A percentile compares a stretch with the other conserved stretches of the same genome.
phyloP scores from a whole-genome alignment of 2,888 invertebrate species.

The Brachyopa scutellaris region DNA sequence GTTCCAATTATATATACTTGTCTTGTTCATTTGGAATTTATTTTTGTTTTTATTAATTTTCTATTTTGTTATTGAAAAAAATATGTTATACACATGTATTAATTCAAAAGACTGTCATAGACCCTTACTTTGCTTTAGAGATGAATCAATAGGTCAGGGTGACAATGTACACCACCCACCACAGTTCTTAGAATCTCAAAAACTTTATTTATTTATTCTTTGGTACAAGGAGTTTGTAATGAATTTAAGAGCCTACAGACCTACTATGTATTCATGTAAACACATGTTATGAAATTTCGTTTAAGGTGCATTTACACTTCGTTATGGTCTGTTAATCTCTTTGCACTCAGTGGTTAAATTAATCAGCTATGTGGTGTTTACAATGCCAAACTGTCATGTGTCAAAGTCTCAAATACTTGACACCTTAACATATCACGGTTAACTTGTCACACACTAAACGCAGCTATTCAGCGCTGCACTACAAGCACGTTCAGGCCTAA shows the following conservation, averaged over 20 bases:
- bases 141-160: no score
- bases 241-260: no score
- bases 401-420: constrained; percentile 48
- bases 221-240: no score
- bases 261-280: no score
- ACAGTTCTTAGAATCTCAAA: no score
- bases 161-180: no score
- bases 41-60: constrained; percentile 15
- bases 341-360: constrained; percentile 42
- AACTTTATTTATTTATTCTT: no score
- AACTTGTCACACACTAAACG: constrained; percentile 39
- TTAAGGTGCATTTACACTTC: constrained; percentile 36
- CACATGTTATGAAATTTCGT: constrained; percentile 11
- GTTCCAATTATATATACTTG: no score
- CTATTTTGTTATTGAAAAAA: constrained; percentile 38
- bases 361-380: constrained; percentile 42
- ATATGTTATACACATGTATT: no score
- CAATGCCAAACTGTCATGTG: constrained; percentile 61
- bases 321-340: constrained; percentile 56
- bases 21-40: constrained; percentile 14
- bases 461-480: constrained; percentile 16
- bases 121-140: no score
- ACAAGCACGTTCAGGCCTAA: constrained; percentile 37
- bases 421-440: constrained; percentile 39
- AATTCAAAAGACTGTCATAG: no score